A percentile compares a stretch with the other conserved stretches of the same genome.
Conservation (phyloP, 2,888 invertebrate species). For the Yponomeuta cagnagella region DNA sequence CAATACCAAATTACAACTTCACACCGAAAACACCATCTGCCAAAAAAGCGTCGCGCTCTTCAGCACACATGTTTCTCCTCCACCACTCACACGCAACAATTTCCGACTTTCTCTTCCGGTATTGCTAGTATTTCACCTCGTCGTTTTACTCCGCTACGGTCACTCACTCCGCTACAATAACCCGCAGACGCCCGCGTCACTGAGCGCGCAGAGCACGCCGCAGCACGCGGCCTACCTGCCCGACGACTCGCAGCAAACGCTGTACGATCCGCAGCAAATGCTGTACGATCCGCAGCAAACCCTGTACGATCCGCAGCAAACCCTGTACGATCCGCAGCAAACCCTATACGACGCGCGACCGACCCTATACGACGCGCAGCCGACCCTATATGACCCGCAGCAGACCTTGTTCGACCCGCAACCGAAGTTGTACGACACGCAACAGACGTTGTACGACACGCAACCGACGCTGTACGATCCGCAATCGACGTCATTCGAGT, state of each 20-base stretch:
- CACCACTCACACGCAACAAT: too few relatives aligned
- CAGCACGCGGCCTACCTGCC: constrained; percentile 14
- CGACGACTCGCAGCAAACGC: constrained; percentile 21
- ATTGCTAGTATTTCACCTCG: too few relatives aligned
- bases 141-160: too few relatives aligned
- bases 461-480: constrained; percentile 17
- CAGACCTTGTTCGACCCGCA: not conserved
- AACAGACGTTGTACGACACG: constrained; percentile 1
- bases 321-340: constrained; percentile 13
- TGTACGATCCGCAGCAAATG: not conserved
- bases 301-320: constrained; percentile 15
- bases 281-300: not conserved
- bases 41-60: too few relatives aligned
- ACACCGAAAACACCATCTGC: too few relatives aligned
- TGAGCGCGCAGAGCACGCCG: constrained; percentile 19
- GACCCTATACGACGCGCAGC: constrained; percentile 12
- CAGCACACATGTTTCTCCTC: too few relatives aligned
- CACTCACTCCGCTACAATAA: too few relatives aligned
- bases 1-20: too few relatives aligned
- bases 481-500: not conserved
- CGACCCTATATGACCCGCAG: constrained; percentile 15
- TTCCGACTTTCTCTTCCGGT: too few relatives aligned
- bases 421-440: not conserved
- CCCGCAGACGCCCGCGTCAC: constrained; percentile 13
- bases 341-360: not conserved